phyloP scores from a whole-genome alignment of 1,140 invertebrate species.

The Brachionus koreanus region DNA sequence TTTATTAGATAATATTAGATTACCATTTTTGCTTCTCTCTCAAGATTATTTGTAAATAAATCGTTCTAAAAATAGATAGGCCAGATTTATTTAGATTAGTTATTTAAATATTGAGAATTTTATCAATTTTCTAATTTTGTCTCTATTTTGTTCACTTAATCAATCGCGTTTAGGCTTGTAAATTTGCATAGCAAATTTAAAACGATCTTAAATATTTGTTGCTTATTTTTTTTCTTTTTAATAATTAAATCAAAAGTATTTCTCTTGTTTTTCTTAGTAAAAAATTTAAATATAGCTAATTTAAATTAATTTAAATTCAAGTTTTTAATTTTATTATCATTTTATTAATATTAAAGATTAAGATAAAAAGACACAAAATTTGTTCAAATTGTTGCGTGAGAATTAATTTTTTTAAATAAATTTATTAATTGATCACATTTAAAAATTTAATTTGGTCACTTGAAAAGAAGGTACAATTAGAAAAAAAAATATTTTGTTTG shows the following conservation, averaged over 20 bases:
- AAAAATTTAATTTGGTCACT: neutral
- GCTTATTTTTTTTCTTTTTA: neutral
- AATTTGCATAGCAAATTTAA: neutral
- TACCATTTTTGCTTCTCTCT: neutral
- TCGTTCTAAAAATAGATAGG: neutral
- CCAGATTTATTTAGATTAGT: neutral
- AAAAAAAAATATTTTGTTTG: neutral
- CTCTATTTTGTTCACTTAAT: neutral
- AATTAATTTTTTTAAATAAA: neutral
- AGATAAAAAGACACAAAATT: no score
- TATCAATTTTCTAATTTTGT: neutral
- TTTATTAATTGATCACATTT: neutral
- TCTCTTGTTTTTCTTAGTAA: neutral
- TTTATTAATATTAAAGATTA: neutral
- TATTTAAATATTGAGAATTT: neutral
- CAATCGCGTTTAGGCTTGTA: neutral
- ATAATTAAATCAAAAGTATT: neutral
- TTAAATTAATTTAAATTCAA: no score
- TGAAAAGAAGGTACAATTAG: neutral
- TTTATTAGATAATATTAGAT: neutral
- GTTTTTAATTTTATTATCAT: neutral
- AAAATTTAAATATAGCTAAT: neutral
- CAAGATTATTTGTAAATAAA: neutral
- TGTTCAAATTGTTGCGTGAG: no score
- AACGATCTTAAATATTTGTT: neutral